Base-by-base conservation (phyloP, 2,797 vertebrate genomes). In the Chelon labrosus region DNA sequence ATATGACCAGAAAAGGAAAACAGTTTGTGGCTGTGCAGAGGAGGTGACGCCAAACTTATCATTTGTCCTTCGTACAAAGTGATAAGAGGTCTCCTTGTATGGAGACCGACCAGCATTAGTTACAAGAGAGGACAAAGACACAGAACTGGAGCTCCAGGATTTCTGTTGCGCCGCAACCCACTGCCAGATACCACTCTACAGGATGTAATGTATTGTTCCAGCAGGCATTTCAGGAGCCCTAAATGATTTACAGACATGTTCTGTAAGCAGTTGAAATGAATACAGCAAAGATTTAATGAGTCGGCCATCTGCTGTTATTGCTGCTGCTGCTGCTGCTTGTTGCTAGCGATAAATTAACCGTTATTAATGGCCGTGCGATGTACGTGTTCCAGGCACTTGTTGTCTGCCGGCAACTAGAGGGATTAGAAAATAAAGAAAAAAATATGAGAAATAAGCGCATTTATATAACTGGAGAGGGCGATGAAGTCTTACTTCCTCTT, bases 281-380 rank as follows among this genome's bases (percentile, higher is more conserved):
- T 19, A 31, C 31, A 31, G 31, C 31, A 31, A 52, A 25, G 17
- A 66, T 37, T 27, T 75, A 64, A 80, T 71, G 68, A 83, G 60
- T 37, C 19, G 62, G 49, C 83, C 85, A 82, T 82, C 73, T 87
- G 77, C 62, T 68, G 57, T 70, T 11, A 3, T 42, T 50, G 47
- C 66, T 57, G 44, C 66, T 59, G 31, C 7, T 31, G 31, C 39
- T 50, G 49, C 67, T 57, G 44, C 70, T 59, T 57, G 49, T 65
- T 75, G 67, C 38, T 53, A 63, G 63, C 64, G 78, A 47, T 77
- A 77, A 78, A 80, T 85, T 75, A 70, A 71, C 69, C 84, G 64
- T 78, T 76, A 66, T 85, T 71, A 80, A 79, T 73, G 70, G 75
- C 73, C 35, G 0, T 53, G 52, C 25, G 60, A 75, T 56, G 60